These are phyloP conservation scores for Cossypha dichroa DNA, from an alignment of 2,797 vertebrate species.

Conservation along the genomic window DNA sequence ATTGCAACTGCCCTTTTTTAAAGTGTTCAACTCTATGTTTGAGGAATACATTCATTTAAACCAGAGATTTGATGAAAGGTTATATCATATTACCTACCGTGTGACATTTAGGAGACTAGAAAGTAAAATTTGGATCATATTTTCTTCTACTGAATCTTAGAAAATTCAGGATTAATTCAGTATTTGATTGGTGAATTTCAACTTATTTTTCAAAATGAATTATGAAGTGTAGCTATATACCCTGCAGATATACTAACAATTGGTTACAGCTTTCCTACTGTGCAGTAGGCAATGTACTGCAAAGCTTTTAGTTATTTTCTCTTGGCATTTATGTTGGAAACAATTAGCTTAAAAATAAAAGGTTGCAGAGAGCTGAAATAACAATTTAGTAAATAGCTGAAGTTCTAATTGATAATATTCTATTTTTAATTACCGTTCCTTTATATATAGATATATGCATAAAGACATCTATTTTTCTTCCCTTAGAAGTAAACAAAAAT, in stretches of 20 bases:
- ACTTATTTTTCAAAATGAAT: neutral
- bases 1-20: neutral
- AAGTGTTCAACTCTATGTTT: neutral
- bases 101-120: constrained; percentile 25
- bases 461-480: neutral
- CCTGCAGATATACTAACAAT: neutral
- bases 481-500: neutral
- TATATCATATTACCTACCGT: neutral
- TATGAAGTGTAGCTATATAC: neutral
- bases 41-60: neutral
- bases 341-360: neutral
- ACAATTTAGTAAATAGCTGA: neutral
- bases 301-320: neutral
- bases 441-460: neutral
- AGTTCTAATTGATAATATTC: neutral
- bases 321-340: neutral
- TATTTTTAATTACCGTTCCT: neutral
- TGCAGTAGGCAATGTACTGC: neutral
- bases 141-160: neutral
- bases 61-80: neutral
- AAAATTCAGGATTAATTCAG: neutral
- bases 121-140: neutral
- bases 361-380: neutral
- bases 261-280: neutral
- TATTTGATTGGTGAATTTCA: neutral